These are phyloP conservation scores for Crypturellus tataupa DNA, from an alignment of 2,797 vertebrate species.

Conservation along the genomic window DNA sequence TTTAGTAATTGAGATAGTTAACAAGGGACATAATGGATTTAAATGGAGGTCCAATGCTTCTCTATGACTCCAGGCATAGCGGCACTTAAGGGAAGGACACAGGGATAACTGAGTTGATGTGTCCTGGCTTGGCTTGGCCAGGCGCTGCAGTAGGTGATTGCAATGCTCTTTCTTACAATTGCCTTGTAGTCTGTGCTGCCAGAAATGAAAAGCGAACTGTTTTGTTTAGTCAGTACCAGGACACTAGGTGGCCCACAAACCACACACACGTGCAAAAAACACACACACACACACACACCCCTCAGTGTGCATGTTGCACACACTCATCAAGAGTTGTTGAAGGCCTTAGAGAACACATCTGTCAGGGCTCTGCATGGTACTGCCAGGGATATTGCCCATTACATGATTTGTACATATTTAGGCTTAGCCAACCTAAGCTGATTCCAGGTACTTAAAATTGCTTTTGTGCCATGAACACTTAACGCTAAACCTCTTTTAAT, in stretches of 20 bases:
- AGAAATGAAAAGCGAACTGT: rapidly evolving
- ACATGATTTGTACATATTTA: conserved; percentile 90
- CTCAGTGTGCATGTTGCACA: rapidly evolving
- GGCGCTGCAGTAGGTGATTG: rapidly evolving
- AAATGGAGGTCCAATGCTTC: rapidly evolving
- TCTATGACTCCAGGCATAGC: rapidly evolving
- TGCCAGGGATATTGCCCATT: conserved; percentile 85
- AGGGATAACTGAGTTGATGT: rapidly evolving
- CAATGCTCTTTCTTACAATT: too few relatives aligned
- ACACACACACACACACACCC: background rate
- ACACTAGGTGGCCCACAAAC: conserved; percentile 64
- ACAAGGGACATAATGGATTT: background rate
- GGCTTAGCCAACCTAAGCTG: conserved; percentile 89
- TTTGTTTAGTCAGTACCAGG: background rate
- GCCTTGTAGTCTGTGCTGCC: background rate
- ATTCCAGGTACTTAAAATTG: conserved; percentile 91
- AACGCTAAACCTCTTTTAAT: conserved; percentile 90
- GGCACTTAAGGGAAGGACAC: rapidly evolving
- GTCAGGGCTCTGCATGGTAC: conserved; percentile 82
- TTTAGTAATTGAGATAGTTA: background rate
- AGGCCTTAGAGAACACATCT: conserved; percentile 10
- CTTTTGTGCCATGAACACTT: conserved; percentile 88
- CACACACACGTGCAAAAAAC: background rate
- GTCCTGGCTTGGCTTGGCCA: rapidly evolving
- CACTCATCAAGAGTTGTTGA: rapidly evolving